phyloP scores from a whole-genome alignment of 2,797 vertebrate species.

The Clarias laeviceps region DNA sequence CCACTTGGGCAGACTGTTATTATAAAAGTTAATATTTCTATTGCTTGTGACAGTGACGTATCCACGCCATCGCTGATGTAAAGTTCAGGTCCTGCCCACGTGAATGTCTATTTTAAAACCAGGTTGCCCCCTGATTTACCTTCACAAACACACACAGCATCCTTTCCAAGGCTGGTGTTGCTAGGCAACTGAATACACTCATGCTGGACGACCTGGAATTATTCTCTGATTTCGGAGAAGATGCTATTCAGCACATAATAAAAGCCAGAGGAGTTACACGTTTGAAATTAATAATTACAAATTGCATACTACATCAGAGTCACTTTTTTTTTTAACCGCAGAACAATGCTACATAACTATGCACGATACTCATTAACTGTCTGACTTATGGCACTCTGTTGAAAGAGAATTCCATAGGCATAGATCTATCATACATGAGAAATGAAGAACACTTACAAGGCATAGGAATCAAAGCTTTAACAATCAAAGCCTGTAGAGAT shows the following conservation, averaged over 20 bases:
- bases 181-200: slow-evolving; percentile 85
- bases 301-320: slow-evolving; percentile 27
- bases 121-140: slow-evolving; percentile 82
- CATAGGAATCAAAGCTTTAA: not conserved
- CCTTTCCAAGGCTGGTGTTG: slow-evolving; percentile 77
- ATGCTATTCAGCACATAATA: slow-evolving; percentile 71
- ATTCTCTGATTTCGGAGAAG: slow-evolving; percentile 80
- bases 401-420: not conserved
- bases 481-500: not conserved
- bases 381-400: not conserved
- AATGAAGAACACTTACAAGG: not conserved
- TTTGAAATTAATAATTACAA: slow-evolving; percentile 63
- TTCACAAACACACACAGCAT: slow-evolving; percentile 77
- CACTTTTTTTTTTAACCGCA: not conserved
- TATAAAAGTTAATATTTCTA: slow-evolving; percentile 41
- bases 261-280: slow-evolving; percentile 58
- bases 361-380: too few relatives aligned
- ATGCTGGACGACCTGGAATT: slow-evolving; percentile 76
- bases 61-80: slow-evolving; percentile 64
- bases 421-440: not conserved
- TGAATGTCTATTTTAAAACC: slow-evolving; percentile 78
- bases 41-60: slow-evolving; percentile 42
- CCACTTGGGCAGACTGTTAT: slow-evolving; percentile 32
- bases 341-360: not conserved
- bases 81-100: slow-evolving; percentile 78